Base-by-base conservation (phyloP, 2,113 vertebrate species). In the Tylochromis polylepis region DNA sequence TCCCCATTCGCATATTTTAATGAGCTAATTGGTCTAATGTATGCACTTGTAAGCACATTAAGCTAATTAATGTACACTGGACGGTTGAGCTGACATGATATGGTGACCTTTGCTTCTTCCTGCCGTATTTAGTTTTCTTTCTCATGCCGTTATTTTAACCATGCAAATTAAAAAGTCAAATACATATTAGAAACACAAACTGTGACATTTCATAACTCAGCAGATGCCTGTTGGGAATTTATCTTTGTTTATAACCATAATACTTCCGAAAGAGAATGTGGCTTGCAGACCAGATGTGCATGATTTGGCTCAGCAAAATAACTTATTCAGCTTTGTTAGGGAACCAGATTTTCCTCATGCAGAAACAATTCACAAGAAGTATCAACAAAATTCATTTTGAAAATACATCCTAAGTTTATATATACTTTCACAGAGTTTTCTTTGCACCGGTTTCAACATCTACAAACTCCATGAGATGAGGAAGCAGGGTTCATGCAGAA, bases 41-140 rank as follows among this genome's bases (percentile, higher is more conserved):
- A 86, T 83, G 86, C 88, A 77, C 82, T 75, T 91, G 79, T 91
- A 87, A 89, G 82, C 79, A 86, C 81, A 85, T 88, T 86, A 86
- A 29, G 51, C 53, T 92, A 78, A 88, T 92, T 85, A 88, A 85
- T 29, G 43, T 43, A 83, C 70, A 11, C 6, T 6, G 60, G 59
- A 81, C 5, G 15, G 41, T 24, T 10, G 60, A 57, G 59, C 27
- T 51, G 83, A 46, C 57, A 43, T 18, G 2, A 84, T 67, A 34
- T 22, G 11, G 18, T 2, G 41, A 85, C 85, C 79, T 82, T 38
- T 55, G 55, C 34, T 20, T 16, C n/a, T 14, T 16, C 20, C 24
- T 46, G 41, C 8, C 4, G 15, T 59, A 6, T 11, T 22, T n/a
- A 67, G 2, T 67, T 57, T 43, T 24, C 36, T 24, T 46, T 9